Conservation (phyloP, 2,888 invertebrate species). For the Drosophila tanythrix region DNA sequence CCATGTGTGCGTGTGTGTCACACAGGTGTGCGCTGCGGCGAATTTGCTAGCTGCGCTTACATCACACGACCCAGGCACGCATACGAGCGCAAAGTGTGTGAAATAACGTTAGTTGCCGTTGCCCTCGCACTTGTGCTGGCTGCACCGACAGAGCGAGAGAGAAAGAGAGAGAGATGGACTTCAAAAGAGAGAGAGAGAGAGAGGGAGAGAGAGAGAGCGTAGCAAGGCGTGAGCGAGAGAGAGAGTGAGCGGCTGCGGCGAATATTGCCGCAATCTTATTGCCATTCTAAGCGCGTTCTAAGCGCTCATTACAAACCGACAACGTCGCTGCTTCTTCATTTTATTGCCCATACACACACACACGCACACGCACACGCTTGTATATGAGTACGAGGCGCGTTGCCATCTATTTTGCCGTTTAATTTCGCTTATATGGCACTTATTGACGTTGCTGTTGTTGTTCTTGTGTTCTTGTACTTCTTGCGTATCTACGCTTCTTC, state of each 20-base stretch:
- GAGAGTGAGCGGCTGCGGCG: constrained; percentile 10
- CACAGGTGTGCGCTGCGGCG: constrained; percentile 68
- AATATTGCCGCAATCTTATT: constrained; percentile 69
- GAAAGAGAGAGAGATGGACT: constrained; percentile 1
- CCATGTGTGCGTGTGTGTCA: constrained; percentile 27
- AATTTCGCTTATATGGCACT: constrained; percentile 80
- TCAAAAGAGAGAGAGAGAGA: neutral
- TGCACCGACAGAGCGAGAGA: neutral
- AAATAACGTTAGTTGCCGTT: constrained; percentile 80
- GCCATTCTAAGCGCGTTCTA: constrained; percentile 81
- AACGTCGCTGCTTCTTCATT: constrained; percentile 49
- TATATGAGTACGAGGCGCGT: constrained; percentile 56
- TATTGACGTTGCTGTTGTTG: constrained; percentile 48
- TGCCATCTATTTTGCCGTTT: constrained; percentile 81
- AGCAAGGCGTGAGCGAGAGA: constrained; percentile 7
- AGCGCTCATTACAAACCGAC: constrained; percentile 66
- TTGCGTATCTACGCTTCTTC: constrained; percentile 60
- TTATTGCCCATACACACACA: constrained; percentile 42
- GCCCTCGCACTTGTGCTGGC: constrained; percentile 56
- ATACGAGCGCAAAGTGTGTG: constrained; percentile 54
- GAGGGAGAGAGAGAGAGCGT: neutral
- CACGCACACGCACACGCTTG: constrained; percentile 3
- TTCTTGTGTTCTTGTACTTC: constrained; percentile 43
- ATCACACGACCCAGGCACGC: constrained; percentile 55
- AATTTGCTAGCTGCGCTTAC: constrained; percentile 72